Evolutionary conservation across 2,113 vertebrate species (phyloP).

Genomic region (Talpa occidentalis): DNA sequence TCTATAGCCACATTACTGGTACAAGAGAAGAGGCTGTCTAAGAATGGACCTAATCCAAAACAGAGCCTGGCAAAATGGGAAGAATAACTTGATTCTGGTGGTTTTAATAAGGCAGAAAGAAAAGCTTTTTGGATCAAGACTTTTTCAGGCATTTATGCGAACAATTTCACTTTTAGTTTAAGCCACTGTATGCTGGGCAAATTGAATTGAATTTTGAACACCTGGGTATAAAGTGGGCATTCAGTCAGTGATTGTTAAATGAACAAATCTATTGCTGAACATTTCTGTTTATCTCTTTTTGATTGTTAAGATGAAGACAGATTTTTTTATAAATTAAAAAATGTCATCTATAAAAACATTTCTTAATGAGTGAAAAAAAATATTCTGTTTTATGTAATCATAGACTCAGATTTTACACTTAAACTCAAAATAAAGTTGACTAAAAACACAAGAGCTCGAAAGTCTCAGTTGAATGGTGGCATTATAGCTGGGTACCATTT

Average conservation of each 20-base stretch:
- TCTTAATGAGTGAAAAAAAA: not conserved
- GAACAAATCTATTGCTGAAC: not conserved
- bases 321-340: not conserved
- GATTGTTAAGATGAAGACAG: not conserved
- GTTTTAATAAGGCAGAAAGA: not conserved
- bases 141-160: conserved; percentile 12
- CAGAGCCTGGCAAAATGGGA: not conserved
- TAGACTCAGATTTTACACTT: not conserved
- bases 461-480: not conserved
- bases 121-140: not conserved
- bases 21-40: not conserved
- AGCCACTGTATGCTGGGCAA: not conserved
- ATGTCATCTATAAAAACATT: not conserved
- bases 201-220: not conserved
- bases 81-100: not conserved
- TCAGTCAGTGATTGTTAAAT: not conserved
- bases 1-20: not conserved
- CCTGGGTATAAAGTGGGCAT: not conserved
- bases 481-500: not conserved
- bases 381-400: not conserved
- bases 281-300: conserved; percentile 23
- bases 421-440: not conserved
- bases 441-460: not conserved
- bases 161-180: conserved; percentile 25
- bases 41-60: not conserved